phyloP scores from a whole-genome alignment of 2,888 invertebrate species.

The Homarus gammarus region DNA sequence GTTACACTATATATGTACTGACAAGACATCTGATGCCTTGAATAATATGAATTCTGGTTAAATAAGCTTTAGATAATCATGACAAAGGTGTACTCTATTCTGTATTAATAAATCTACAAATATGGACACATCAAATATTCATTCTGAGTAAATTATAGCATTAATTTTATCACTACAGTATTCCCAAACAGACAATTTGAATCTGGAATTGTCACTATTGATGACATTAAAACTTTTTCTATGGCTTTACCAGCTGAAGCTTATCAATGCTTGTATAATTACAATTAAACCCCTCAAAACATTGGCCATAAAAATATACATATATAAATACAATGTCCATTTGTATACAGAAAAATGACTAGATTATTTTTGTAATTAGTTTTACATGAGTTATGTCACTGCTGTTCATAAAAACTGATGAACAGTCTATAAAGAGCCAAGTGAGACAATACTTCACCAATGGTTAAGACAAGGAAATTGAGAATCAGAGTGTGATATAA shows the following conservation, averaged over 20 bases:
- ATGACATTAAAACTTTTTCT: background rate
- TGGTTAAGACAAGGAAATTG: too few relatives aligned
- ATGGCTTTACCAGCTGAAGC: background rate
- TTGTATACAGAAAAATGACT: background rate
- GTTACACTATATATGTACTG: background rate
- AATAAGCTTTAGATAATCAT: background rate
- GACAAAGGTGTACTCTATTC: background rate
- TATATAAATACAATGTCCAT: background rate
- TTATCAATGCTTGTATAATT: background rate
- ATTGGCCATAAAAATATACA: background rate
- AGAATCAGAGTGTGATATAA: too few relatives aligned
- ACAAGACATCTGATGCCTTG: background rate
- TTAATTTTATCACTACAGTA: background rate
- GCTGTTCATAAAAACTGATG: background rate
- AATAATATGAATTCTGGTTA: background rate
- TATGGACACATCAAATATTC: background rate
- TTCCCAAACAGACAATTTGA: background rate
- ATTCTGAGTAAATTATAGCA: background rate
- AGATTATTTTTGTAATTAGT: background rate
- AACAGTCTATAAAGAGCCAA: background rate
- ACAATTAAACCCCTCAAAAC: background rate
- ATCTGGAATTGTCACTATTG: background rate
- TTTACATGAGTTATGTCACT: background rate
- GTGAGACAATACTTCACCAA: too few relatives aligned
- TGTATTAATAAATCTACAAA: background rate